Evolutionary conservation across 2,888 invertebrate genomes (phyloP), one percentile per base, ranked within the genome.

Genomic region (Hirtodrosophila cameraria): DNA sequence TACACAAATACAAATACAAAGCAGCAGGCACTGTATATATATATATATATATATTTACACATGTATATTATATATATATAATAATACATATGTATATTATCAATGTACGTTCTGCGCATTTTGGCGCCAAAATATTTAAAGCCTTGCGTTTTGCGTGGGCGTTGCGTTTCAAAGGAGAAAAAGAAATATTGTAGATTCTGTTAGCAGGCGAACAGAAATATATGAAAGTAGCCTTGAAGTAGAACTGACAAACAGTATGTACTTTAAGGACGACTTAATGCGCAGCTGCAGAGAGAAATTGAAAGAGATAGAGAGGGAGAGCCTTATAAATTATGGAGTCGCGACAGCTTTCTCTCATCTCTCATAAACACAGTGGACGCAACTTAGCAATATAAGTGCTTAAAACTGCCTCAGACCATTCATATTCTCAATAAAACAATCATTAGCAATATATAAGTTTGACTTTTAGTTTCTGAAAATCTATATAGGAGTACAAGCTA

Each of bases 171-270:
- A 75, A 55, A 75, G 73, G 80, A 85, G 88, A 89, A 89, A 90
- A 89, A 89, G 86, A 87, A 87, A 75, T 86, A 67, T 82, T 86
- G 86, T 87, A 89, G 89, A 89, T 88, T 85, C 86, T 72, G 75
- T 20, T 72, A 79, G 68, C 67, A 76, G 90, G 89, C 71, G 49
- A 70, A 46, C 89, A 90, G 79, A 30, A 84, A 1, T 0, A 11
- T 8, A 0, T 0, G 63, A n/a, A 25, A 7, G 31, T 11, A 11
- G 35, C 30, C 27, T 25, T 43, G 33, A 23, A 23, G 16, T 11
- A 25, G 12, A 16, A 11, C 9, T 12, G 31, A 11, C 15, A 30
- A 13, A 6, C 23, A 23, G 3, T 6, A 23, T 23, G 3, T 3
- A 23, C n/a, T 11, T 20, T 1, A 33, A 68, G 69, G 59, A 62